phyloP scores from a whole-genome alignment of 2,888 invertebrate species.

The Lasioglossum calceatum region DNA sequence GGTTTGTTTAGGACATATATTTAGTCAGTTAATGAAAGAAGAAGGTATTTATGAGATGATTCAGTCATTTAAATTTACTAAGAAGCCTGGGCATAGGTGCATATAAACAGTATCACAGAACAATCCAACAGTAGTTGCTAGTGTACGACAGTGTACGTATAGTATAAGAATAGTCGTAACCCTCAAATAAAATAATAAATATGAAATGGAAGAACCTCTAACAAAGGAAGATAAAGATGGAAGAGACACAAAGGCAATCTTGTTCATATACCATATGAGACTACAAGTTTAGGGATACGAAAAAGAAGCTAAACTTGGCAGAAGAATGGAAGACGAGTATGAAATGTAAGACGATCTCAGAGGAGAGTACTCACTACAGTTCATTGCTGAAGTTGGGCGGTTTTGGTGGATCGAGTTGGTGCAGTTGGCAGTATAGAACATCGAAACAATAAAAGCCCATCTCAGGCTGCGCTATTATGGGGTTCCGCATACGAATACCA shows the following conservation, averaged over 20 bases:
- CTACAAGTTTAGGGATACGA: background rate
- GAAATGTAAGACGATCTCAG: slow-evolving; percentile 44
- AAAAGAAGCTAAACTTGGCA: background rate
- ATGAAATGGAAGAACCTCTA: slow-evolving; percentile 8
- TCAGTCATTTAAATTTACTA: background rate
- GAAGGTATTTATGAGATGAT: slow-evolving; percentile 3
- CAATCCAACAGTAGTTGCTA: background rate
- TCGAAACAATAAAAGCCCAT: slow-evolving; percentile 99
- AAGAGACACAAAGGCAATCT: slow-evolving; percentile 16
- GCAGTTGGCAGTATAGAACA: slow-evolving; percentile 97
- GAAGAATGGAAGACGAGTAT: slow-evolving; percentile 10
- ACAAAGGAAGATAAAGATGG: slow-evolving; percentile 10
- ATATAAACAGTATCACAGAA: background rate
- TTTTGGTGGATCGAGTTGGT: slow-evolving; percentile 96
- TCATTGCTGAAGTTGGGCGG: slow-evolving; percentile 97
- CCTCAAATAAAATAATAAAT: background rate
- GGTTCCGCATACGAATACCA: slow-evolving; percentile 84
- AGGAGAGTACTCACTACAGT: slow-evolving; percentile 91
- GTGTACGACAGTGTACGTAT: background rate
- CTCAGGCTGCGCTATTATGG: slow-evolving; percentile 93
- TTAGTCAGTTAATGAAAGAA: slow-evolving; percentile 5
- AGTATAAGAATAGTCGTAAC: slow-evolving; percentile 19
- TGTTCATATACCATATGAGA: background rate
- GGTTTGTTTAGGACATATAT: background rate
- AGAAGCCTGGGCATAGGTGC: background rate